Evolutionary conservation across 2,113 vertebrate genomes (phyloP), one percentile per base, ranked within the genome.

Genomic region (Henicopernis longicauda): DNA sequence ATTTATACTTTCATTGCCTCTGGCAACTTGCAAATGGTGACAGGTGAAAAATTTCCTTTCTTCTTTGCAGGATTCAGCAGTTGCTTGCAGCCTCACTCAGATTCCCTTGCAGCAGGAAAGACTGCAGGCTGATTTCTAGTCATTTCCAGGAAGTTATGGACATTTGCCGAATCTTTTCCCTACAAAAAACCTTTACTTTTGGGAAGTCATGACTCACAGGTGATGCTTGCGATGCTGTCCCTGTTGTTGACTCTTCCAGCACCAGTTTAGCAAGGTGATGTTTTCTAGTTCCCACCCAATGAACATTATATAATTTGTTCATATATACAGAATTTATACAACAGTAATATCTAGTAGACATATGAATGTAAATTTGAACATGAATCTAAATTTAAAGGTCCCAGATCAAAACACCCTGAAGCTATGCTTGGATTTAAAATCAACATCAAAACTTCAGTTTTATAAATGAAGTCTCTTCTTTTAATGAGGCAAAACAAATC

Each of bases 21-120:
- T 86, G 85, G 76, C 73, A 90, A 74, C 76, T 84, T 72, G 61
- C 63, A 93, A 67, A 86, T n/a, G 61, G 63, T 84, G 88, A 92
- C 93, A 95, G 85, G 82, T 90, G 69, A 86, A 85, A 91, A 73
- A 67, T 76, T 95, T 63, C 44, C 52, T 90, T 89, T 89, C 57
- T 76, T 83, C 58, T 80, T 72, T 44, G 59, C 26, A 58, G 59
- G 54, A 82, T 76, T 84, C 12, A 0, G 66, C 13, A 54, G 82
- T 17, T 83, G 47, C 38, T 78, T 84, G 63, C 57, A 89, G 70
- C 49, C 27, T 82, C 16, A 3, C 49, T 94, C 32, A 31, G 15
- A 55, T 29, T 89, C 17, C 31, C 50, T 79, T 15, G 3, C 32
- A 67, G 49, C 49, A 78, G 59, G 14, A 74, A 80, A 10, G 52